Evolutionary conservation across 2,888 invertebrate species (phyloP), one percentile per base, ranked within the genome.

Genomic region (Pyrgus malvae): DNA sequence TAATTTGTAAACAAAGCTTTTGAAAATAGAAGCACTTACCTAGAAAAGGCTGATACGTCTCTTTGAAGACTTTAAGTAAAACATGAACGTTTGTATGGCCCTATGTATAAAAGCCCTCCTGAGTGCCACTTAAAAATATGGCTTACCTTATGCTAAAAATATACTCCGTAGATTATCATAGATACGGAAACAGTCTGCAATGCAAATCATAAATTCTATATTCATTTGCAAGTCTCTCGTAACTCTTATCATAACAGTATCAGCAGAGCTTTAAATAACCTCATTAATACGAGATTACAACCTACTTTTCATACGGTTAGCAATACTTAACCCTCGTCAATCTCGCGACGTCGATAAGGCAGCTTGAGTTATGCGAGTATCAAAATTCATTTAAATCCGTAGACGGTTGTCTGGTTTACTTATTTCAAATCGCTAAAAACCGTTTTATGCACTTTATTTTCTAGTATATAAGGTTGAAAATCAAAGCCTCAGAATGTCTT

Each of bases 341-440:
- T 53, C 53, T 38, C 29, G 45, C 19, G 9, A 29, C 23, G 45
- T 53, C 53, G 53, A 53, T 53, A 53, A 53, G 45, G 38, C 44
- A 44, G 42, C 37, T 29, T 53, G 45, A 53, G 53, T 53, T 53
- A 46, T 45, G 14, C 23, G 40, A 21, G 40, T 41, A 53, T 45
- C 53, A 56, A 61, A 56, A 63, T 64, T 58, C 64, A 63, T 60
- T 62, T 60, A 42, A 56, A 58, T 49, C 41, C 46, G 46, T 56
- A 59, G 60, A 48, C 53, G 59, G 58, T 60, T 59, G 57, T 58
- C 48, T 59, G 58, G 53, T 46, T 40, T 46, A 57, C 44, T 45
- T 51, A 19, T 51, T 51, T 53, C 45, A 45, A 46, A 29, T 21
- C 42, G 23, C 27, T n/a, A 19, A 23, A 2, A 3, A 3, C 5